Percentiles rank a stretch among this genome's conserved stretches.
Conservation (phyloP, 2,797 vertebrate genomes). For the Brotula barbata region DNA sequence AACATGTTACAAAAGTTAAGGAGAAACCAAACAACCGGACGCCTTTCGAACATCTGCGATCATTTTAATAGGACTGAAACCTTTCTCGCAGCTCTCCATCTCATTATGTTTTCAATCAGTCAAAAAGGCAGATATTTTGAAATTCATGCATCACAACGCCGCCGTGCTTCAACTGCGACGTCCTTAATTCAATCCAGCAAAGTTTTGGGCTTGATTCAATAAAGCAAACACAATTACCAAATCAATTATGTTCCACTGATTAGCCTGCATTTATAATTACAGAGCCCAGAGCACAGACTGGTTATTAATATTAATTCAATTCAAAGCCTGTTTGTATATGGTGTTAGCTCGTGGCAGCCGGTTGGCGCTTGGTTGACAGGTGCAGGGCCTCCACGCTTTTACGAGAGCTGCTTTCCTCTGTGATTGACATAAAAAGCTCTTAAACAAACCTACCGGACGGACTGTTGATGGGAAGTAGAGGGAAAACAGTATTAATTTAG, state of each 20-base stretch:
- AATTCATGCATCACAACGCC: constrained; percentile 33
- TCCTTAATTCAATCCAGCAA: constrained; percentile 53
- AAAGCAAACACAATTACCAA: constrained; percentile 75
- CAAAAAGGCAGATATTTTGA: background rate
- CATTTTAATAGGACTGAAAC: no score
- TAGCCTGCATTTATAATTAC: constrained; percentile 73
- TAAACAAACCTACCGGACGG: constrained; percentile 21
- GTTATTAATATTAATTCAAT: constrained; percentile 73
- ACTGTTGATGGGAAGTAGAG: no score
- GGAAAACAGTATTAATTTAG: no score
- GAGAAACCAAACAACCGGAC: no score
- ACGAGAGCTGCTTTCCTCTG: constrained; percentile 1
- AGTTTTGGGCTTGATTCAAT: constrained; percentile 62
- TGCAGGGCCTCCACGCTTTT: constrained; percentile 27
- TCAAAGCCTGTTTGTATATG: constrained; percentile 65
- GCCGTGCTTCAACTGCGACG: constrained; percentile 36
- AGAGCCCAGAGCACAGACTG: constrained; percentile 51
- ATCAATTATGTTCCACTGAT: constrained; percentile 75
- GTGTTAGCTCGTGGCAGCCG: constrained; percentile 38
- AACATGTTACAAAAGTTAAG: no score
- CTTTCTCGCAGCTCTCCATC: background rate
- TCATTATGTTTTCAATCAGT: no score
- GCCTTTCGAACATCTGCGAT: no score
- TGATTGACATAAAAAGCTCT: constrained; percentile 19
- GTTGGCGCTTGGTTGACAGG: constrained; percentile 56